Conservation (phyloP, 2,888 invertebrate species). For the Iselma pallidipennis region DNA sequence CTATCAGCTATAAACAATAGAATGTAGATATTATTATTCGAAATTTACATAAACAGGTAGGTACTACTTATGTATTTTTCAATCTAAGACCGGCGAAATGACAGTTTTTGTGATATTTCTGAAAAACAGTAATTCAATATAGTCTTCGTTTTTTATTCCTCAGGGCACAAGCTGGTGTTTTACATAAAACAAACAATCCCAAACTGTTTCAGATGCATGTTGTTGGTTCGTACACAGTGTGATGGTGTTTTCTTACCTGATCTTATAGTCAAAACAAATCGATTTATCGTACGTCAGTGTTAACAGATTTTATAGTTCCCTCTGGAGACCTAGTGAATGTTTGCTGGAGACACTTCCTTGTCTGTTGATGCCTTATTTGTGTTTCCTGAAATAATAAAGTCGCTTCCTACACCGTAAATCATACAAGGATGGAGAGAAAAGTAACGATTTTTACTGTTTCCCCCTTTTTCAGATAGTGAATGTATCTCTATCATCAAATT, state of each 20-base stretch:
- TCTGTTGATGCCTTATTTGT: constrained; percentile 20
- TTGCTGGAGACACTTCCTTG: constrained; percentile 15
- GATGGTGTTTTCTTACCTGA: constrained; percentile 27
- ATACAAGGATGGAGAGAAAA: background rate
- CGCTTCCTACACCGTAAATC: constrained; percentile 19
- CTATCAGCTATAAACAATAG: background rate
- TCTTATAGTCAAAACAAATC: constrained; percentile 30
- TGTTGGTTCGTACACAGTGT: constrained; percentile 14
- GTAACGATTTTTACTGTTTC: background rate
- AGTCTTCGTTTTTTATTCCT: constrained; percentile 12
- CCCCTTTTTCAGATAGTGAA: background rate
- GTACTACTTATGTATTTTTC: no score
- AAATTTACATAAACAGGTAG: no score
- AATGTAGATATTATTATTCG: background rate
- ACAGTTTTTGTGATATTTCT: no score
- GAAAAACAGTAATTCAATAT: no score
- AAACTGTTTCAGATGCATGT: constrained; percentile 20
- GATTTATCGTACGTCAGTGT: constrained; percentile 28
- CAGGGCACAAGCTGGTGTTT: constrained; percentile 21
- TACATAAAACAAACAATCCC: constrained; percentile 30
- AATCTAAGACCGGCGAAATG: no score
- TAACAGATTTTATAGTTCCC: constrained; percentile 29
- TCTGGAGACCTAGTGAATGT: constrained; percentile 25
- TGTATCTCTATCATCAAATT: background rate
- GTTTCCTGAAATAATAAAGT: constrained; percentile 27